These are phyloP conservation scores for Bombyx mori DNA, from an alignment of 1,140 invertebrate genomes.

Conservation along the genomic window DNA sequence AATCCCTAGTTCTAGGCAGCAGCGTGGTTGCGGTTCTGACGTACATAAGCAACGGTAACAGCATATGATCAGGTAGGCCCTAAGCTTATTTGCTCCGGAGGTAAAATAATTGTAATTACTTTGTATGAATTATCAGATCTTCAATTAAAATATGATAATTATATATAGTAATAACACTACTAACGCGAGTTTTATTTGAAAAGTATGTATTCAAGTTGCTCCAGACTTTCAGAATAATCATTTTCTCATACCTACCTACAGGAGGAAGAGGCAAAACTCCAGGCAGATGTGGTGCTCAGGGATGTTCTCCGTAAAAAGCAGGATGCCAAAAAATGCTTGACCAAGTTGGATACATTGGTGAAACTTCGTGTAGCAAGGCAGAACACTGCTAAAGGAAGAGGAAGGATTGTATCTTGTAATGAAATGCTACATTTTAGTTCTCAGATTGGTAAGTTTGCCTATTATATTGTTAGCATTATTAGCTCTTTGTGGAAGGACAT, in stretches of 20 bases:
- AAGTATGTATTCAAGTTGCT: too few species aligned
- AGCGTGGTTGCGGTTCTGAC: too few species aligned
- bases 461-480: background rate
- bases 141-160: too few species aligned
- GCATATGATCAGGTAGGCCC: too few species aligned
- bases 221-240: too few species aligned
- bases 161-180: too few species aligned
- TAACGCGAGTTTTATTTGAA: too few species aligned
- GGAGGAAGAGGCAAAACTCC: slow-evolving; percentile 76
- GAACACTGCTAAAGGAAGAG: slow-evolving; percentile 73
- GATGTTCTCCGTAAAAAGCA: slow-evolving; percentile 79
- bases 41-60: too few species aligned
- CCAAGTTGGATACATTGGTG: slow-evolving; percentile 74
- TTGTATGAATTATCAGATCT: too few species aligned
- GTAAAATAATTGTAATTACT: too few species aligned
- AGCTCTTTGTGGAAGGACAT: slow-evolving; percentile 1
- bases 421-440: slow-evolving; percentile 30
- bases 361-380: slow-evolving; percentile 75
- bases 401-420: slow-evolving; percentile 67
- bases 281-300: slow-evolving; percentile 78
- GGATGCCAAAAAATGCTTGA: slow-evolving; percentile 76
- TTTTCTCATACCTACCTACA: slow-evolving; percentile 29
- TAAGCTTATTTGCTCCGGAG: too few species aligned
- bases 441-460: slow-evolving; percentile 29
- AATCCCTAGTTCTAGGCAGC: too few species aligned